Percentiles rank a stretch among this genome's conserved stretches.
Conservation (phyloP, 1,140 invertebrate genomes). For the Neotoxoptera formosana region DNA sequence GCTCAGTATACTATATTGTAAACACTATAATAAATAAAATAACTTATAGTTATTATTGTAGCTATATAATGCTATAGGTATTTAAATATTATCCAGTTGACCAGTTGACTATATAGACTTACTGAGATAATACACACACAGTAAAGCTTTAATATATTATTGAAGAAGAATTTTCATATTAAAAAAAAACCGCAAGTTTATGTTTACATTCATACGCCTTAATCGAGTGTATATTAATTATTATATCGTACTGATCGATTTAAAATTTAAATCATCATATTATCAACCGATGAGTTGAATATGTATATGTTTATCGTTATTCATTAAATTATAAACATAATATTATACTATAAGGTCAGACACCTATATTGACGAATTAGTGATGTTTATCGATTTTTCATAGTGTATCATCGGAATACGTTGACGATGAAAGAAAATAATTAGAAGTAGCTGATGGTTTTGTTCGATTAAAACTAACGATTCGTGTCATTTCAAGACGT, state of each 20-base stretch:
- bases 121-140: neutral
- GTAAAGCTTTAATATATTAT: neutral
- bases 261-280: neutral
- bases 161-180: neutral
- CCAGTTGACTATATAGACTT: too few species aligned
- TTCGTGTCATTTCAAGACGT: neutral
- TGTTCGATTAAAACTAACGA: neutral
- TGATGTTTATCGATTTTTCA: neutral
- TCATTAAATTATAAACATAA: neutral
- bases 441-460: neutral
- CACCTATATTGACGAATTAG: neutral
- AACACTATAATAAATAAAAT: too few species aligned
- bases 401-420: neutral
- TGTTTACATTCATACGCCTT: neutral
- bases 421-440: neutral
- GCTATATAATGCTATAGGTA: too few species aligned
- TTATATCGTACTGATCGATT: neutral
- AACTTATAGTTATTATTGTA: too few species aligned
- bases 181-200: neutral
- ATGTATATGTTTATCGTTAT: neutral
- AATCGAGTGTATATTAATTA: neutral
- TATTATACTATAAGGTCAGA: too few species aligned
- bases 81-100: too few species aligned
- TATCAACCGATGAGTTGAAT: neutral
- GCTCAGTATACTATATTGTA: too few species aligned